Percentiles rank a stretch among this genome's conserved stretches.
These are phyloP conservation scores for Carcinoscorpius rotundicauda DNA, from an alignment of 1,140 invertebrate genomes.

Conservation along the genomic window DNA sequence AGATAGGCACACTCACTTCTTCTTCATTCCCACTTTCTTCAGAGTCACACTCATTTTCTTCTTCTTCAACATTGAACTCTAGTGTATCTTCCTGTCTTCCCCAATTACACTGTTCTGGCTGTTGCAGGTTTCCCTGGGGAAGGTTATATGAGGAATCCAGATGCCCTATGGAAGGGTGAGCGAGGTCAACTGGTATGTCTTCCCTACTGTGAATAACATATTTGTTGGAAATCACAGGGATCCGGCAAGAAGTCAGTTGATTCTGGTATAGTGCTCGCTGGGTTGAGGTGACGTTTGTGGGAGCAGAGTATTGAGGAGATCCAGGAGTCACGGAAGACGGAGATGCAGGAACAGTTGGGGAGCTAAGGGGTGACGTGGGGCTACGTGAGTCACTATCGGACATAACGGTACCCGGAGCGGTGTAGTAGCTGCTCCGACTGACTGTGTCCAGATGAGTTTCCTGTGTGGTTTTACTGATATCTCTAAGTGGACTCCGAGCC, in stretches of 20 bases:
- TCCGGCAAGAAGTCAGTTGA: slow-evolving; percentile 1
- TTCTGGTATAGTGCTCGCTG: too few relatives aligned
- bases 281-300: not conserved
- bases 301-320: not conserved
- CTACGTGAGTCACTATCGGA: not conserved
- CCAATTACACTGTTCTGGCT: not conserved
- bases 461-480: not conserved
- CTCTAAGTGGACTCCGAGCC: not conserved
- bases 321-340: not conserved
- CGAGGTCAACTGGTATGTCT: not conserved
- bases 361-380: not conserved
- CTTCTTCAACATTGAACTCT: not conserved
- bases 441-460: not conserved
- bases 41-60: not conserved
- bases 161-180: not conserved
- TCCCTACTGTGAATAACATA: slow-evolving; percentile 12
- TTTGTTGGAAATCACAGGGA: slow-evolving; percentile 20
- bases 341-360: not conserved
- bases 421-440: not conserved
- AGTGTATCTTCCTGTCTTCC: not conserved
- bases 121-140: not conserved
- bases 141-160: not conserved
- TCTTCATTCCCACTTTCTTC: slow-evolving; percentile 31
- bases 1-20: slow-evolving; percentile 43
- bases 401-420: not conserved